Evolutionary conservation across 2,888 invertebrate genomes (phyloP).

Genomic region (Hypena proboscidalis): DNA sequence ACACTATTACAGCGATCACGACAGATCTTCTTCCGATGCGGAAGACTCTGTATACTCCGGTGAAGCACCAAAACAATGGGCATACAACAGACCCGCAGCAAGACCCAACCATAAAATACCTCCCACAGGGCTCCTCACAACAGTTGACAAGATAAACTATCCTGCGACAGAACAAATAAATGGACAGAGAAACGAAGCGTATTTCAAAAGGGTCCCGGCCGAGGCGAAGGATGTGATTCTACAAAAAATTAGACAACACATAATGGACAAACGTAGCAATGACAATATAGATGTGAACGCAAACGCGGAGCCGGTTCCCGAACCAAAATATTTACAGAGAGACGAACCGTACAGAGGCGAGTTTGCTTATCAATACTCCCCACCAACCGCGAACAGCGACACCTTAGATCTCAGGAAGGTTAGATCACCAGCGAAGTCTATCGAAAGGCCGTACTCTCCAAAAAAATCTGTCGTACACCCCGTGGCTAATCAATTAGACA

Average conservation of each 20-base stretch:
- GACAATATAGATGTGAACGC: constrained; percentile 61
- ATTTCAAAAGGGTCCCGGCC: constrained; percentile 75
- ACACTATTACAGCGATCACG: constrained; percentile 78
- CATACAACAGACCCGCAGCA: constrained; percentile 52
- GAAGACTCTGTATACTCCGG: constrained; percentile 74
- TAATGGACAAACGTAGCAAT: constrained; percentile 79
- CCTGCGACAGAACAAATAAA: constrained; percentile 57
- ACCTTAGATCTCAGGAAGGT: constrained; percentile 78
- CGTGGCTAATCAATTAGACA: constrained; percentile 53
- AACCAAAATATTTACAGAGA: constrained; percentile 67
- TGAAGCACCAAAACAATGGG: constrained; percentile 67
- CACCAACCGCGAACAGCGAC: constrained; percentile 59
- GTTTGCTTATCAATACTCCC: constrained; percentile 59
- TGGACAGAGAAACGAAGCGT: constrained; percentile 53
- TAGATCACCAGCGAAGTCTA: constrained; percentile 69
- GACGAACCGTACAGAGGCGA: constrained; percentile 68
- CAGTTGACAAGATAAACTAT: constrained; percentile 72
- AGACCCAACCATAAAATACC: constrained; percentile 50
- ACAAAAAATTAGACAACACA: constrained; percentile 82
- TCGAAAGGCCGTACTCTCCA: constrained; percentile 50
- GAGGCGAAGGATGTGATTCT: constrained; percentile 81
- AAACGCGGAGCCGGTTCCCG: constrained; percentile 50
- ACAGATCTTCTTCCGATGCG: constrained; percentile 76
- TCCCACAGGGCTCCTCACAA: constrained; percentile 80
- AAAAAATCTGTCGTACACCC: constrained; percentile 55